Conservation (phyloP, 2,113 vertebrate species). For the Myiozetetes cayanensis region DNA sequence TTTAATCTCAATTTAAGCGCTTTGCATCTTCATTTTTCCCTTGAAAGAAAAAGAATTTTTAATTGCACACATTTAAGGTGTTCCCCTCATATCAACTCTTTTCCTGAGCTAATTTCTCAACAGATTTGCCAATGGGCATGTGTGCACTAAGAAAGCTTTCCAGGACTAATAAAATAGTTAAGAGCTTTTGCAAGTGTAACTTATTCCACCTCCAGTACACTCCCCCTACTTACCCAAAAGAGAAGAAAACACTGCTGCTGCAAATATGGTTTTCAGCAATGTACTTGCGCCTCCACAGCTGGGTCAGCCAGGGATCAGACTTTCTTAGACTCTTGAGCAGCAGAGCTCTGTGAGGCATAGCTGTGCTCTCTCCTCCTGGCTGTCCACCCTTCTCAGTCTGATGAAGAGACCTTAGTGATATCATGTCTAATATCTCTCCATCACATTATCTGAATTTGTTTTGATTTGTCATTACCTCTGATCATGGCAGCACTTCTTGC, state of each 20-base stretch:
- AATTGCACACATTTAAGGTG: background rate
- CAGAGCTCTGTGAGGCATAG: background rate
- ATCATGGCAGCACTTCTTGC: background rate
- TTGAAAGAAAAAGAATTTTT: background rate
- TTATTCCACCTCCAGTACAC: background rate
- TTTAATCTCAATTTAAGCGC: background rate
- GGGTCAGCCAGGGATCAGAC: background rate
- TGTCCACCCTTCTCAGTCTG: background rate
- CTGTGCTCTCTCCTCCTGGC: background rate
- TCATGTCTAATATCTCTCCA: background rate
- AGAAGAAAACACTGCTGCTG: background rate
- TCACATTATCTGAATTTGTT: background rate
- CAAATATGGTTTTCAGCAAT: background rate
- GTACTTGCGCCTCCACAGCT: background rate
- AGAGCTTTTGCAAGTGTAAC: background rate
- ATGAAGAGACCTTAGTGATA: background rate
- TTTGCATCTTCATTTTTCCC: background rate
- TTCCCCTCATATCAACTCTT: background rate
- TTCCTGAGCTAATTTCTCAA: background rate
- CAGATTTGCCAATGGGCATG: background rate
- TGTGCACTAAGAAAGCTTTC: background rate
- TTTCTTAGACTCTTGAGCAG: background rate
- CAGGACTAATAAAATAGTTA: background rate
- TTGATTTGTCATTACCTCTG: background rate
- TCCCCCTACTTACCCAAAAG: background rate